Base-by-base conservation (phyloP, 2,113 vertebrate species). In the Microcebus lehilahytsara region DNA sequence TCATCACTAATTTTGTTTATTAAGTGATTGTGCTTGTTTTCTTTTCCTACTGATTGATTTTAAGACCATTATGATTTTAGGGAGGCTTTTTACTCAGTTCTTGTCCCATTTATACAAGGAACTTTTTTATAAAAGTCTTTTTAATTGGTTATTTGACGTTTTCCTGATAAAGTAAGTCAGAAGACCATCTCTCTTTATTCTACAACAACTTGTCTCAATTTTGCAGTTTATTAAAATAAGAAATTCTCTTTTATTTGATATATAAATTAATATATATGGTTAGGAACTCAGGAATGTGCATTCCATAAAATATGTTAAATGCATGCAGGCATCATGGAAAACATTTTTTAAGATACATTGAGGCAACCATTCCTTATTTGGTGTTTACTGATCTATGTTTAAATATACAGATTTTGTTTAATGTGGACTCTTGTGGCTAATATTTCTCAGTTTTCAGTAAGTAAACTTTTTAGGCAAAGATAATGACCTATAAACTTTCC, bases 1-100 rank as follows among this genome's bases (percentile, higher is more conserved):
- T 34, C 9, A 84, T 86, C 87, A 60, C 92, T 96, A 92, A 79
- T 95, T 69, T 77, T 95, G 32, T 74, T 97, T 84, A 86, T 4
- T 75, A 46, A 42, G 37, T 5, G 6, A n/a, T 23, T 83, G 5
- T 74, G 12, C 11, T 78, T 88, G 7, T 86, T 97, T 87, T 71
- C 25, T 14, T 78, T 92, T 72, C 2, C 8, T 56, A n/a, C 0
- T 85, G 19, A 71, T 77, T 86, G 5, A 60, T 88, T 92, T 93
- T 60, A 91, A 85, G 19, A 74, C 5, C 12, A 46, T 49, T 75
- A 49, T n/a, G 9, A 64, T 37, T 90, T 71, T 62, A 66, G 30
- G 34, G 14, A 53, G 32, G 2, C 0, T 51, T 88, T 90, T 89
- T 32, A 40, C 88, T 4, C 6, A 32, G 20, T 60, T 60, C 1